Conservation (phyloP, 2,113 vertebrate species). For the Sterna hirundo region DNA sequence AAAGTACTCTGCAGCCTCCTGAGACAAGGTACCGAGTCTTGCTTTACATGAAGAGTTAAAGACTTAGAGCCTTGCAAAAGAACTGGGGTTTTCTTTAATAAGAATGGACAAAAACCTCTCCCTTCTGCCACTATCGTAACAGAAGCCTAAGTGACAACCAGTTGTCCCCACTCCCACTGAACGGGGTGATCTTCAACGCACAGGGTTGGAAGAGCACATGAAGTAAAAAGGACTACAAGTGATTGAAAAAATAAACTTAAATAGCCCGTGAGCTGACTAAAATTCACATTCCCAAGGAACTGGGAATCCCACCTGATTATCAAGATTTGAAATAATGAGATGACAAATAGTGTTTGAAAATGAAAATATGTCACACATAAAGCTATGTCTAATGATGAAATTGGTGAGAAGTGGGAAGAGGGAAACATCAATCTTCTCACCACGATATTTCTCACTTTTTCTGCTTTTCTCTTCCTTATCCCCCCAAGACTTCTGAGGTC, state of each 20-base stretch:
- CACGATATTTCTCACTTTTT: neutral
- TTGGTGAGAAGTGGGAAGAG: slow-evolving; percentile 20
- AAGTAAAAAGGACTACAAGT: neutral
- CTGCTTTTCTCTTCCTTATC: slow-evolving; percentile 14
- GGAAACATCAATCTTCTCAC: slow-evolving; percentile 24
- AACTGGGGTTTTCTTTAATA: neutral
- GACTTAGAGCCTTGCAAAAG: neutral
- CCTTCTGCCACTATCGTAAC: neutral
- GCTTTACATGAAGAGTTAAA: neutral
- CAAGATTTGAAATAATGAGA: slow-evolving; percentile 16
- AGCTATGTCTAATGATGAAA: neutral
- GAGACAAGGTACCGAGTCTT: neutral
- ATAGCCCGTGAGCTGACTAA: neutral
- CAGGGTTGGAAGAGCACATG: neutral
- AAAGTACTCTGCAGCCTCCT: neutral
- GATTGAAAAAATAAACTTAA: neutral
- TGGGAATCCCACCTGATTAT: neutral
- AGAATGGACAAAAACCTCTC: neutral
- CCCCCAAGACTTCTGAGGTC: slow-evolving; percentile 5
- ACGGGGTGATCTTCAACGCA: neutral
- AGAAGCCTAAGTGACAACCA: neutral
- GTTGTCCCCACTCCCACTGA: neutral
- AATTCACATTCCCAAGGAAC: neutral
- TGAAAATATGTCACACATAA: neutral
- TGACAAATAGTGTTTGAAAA: slow-evolving; percentile 5